A percentile compares a stretch with the other conserved stretches of the same genome.
Conservation (phyloP, 2,888 invertebrate genomes). For the Erebia palarica region DNA sequence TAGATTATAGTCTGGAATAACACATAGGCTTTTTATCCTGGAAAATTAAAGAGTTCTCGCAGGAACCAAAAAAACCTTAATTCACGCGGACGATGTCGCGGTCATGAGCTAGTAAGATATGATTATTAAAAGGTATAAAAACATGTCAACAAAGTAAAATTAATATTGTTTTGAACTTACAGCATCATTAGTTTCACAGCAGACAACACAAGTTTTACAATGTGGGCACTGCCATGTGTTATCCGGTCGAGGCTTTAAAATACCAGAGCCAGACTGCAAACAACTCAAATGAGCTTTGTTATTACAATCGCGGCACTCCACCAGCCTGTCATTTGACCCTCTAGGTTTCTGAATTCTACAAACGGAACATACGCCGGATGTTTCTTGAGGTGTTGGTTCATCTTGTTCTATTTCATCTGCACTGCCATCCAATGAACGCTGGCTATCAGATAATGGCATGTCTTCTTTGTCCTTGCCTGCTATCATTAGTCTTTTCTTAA, state of each 20-base stretch:
- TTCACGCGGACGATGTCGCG: no score
- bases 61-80: no score
- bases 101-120: no score
- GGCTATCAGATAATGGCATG: slow-evolving; percentile 66
- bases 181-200: slow-evolving; percentile 89
- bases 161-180: slow-evolving; percentile 71
- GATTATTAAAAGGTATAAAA: not conserved
- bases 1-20: no score
- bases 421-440: slow-evolving; percentile 70
- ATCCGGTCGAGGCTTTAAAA: slow-evolving; percentile 84
- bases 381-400: slow-evolving; percentile 66
- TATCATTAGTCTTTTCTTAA: slow-evolving; percentile 76
- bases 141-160: not conserved
- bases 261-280: slow-evolving; percentile 85
- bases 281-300: slow-evolving; percentile 88
- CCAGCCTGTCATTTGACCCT: slow-evolving; percentile 83
- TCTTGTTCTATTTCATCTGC: slow-evolving; percentile 73
- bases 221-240: slow-evolving; percentile 94
- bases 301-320: slow-evolving; percentile 88
- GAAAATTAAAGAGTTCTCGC: no score
- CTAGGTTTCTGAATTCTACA: slow-evolving; percentile 83
- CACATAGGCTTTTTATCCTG: no score
- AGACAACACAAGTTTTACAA: slow-evolving; percentile 93
- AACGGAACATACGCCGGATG: slow-evolving; percentile 84
- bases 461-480: slow-evolving; percentile 65